Conservation (phyloP, 2,888 invertebrate species). For the Lepidochrysops patricia region DNA sequence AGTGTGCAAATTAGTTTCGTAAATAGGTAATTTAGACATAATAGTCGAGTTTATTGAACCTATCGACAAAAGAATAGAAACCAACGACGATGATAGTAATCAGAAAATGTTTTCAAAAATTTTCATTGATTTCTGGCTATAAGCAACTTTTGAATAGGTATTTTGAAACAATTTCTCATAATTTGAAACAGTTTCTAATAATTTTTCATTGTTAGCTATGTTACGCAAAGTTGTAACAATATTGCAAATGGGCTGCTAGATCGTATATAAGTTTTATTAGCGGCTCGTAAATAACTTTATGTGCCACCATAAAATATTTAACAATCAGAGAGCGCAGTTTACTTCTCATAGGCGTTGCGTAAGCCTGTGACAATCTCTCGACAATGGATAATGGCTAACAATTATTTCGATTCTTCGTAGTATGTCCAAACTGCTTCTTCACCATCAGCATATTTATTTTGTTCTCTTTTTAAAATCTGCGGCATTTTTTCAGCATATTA, state of each 20-base stretch:
- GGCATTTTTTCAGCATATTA: too few relatives aligned
- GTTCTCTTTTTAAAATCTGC: neutral
- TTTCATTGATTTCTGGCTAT: too few relatives aligned
- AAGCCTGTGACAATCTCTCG: slow-evolving; percentile 7
- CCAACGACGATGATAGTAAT: neutral
- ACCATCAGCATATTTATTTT: neutral
- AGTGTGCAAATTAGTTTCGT: neutral
- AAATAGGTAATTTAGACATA: neutral
- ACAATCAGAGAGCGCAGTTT: slow-evolving; percentile 10
- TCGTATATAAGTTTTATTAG: slow-evolving; percentile 13
- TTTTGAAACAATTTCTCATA: neutral
- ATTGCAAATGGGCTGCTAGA: slow-evolving; percentile 2
- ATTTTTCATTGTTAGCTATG: neutral
- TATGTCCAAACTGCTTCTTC: neutral
- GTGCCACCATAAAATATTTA: slow-evolving; percentile 12
- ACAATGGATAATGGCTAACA: neutral
- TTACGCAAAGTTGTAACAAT: slow-evolving; percentile 2
- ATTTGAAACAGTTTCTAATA: neutral
- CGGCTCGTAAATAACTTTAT: slow-evolving; percentile 11
- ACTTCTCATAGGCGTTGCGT: slow-evolving; percentile 5
- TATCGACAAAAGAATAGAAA: neutral
- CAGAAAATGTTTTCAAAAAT: too few relatives aligned
- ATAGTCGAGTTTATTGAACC: neutral
- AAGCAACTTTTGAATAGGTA: too few relatives aligned
- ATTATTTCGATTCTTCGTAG: neutral